Percentiles rank a stretch among this genome's conserved stretches.
Conservation (phyloP, 2,797 vertebrate genomes). For the Sebastolobus alascanus region DNA sequence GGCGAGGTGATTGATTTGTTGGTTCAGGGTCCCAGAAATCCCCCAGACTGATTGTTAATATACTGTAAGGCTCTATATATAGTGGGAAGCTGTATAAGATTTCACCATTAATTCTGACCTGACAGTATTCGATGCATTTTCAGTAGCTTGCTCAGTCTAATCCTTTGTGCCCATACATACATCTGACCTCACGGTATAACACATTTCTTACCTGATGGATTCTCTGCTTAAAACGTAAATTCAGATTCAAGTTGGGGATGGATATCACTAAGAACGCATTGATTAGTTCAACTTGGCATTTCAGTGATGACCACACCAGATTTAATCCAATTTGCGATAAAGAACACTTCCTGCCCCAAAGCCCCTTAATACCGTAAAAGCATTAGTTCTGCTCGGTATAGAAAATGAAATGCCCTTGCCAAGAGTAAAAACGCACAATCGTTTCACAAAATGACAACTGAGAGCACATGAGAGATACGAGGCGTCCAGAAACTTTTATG, state of each 20-base stretch:
- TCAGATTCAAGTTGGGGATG: neutral
- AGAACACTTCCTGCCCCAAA: neutral
- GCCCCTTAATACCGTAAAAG: neutral
- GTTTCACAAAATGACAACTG: conserved; percentile 33
- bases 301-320: conserved; percentile 12
- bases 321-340: conserved; percentile 26
- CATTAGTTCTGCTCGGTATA: conserved; percentile 12
- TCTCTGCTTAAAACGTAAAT: conserved; percentile 18
- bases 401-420: conserved; percentile 11
- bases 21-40: neutral
- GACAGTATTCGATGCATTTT: conserved; percentile 36
- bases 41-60: conserved; percentile 20
- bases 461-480: conserved; percentile 5
- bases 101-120: conserved; percentile 28
- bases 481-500: conserved; percentile 1
- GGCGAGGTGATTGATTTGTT: conserved; percentile 32
- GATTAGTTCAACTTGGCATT: conserved; percentile 28
- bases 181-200: conserved; percentile 14
- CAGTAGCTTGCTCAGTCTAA: conserved; percentile 1
- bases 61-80: neutral
- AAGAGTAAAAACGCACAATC: neutral
- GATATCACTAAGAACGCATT: neutral
- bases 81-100: neutral
- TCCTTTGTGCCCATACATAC: conserved; percentile 34
- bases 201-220: conserved; percentile 10